Percentiles rank a stretch among this genome's conserved stretches.
phyloP scores from a whole-genome alignment of 2,888 invertebrate species.

The Tortricodes alternella region DNA sequence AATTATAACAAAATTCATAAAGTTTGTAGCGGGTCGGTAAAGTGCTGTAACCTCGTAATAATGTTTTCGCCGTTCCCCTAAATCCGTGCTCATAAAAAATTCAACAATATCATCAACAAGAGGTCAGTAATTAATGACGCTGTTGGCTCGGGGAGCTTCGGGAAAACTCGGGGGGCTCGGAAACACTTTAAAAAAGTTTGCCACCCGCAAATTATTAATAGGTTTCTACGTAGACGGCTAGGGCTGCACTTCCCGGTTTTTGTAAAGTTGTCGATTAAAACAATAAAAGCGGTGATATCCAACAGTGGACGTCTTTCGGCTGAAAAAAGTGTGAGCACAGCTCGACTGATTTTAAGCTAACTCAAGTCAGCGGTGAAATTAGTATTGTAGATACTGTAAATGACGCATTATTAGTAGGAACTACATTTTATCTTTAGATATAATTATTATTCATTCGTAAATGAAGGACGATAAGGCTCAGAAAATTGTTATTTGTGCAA shows the following conservation, averaged over 20 bases:
- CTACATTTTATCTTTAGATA: too few relatives aligned
- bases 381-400: too few relatives aligned
- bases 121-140: conserved; percentile 66
- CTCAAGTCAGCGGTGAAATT: too few relatives aligned
- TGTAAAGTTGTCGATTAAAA: conserved; percentile 23
- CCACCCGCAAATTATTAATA: conserved; percentile 78
- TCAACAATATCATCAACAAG: conserved; percentile 66
- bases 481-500: too few relatives aligned
- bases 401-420: too few relatives aligned
- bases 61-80: conserved; percentile 38
- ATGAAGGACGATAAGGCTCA: too few relatives aligned
- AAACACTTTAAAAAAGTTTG: conserved; percentile 78
- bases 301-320: too few relatives aligned
- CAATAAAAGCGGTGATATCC: not conserved
- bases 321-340: too few relatives aligned
- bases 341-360: too few relatives aligned
- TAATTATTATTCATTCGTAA: too few relatives aligned
- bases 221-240: conserved; percentile 62
- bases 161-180: conserved; percentile 50
- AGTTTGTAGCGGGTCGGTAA: conserved; percentile 1
- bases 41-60: conserved; percentile 23
- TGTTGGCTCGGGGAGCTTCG: conserved; percentile 36
- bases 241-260: conserved; percentile 38
- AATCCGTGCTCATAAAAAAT: conserved; percentile 56
- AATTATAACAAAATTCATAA: conserved; percentile 22